Evolutionary conservation across 2,113 vertebrate genomes (phyloP), one percentile per base, ranked within the genome.

Genomic region (Diphyllodes magnificus): DNA sequence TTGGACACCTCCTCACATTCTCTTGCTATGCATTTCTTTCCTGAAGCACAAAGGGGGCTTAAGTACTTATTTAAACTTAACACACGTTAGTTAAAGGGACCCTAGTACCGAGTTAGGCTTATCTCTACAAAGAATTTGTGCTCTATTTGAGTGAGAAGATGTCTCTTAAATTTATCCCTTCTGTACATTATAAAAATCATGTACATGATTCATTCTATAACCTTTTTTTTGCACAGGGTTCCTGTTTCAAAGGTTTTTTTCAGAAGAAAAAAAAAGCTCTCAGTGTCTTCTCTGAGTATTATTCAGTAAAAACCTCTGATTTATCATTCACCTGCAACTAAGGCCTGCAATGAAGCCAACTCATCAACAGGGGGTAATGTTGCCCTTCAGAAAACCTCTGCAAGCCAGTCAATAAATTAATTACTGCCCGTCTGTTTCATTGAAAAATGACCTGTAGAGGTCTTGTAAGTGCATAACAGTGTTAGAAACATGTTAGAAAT

Each of bases 311-410:
- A 54, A 25, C 2, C 13, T 28, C 54, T 21, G 4, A 51, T 42
- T 70, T 28, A 37, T 30, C 24, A 47, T 11, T 19, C 21, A 9
- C 9, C 61, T 49, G 39, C 15, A 33, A 11, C 13, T 50, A 42
- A 24, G 28, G 23, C 37, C 82, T 91, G 95, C 66, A 94, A 39
- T 92, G 68, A 23, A 63, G 45, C 25, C 42, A 53, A 44, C 1
- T 50, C 23, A 69, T 61, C 93, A 88, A 37, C 30, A 93, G 93
- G 50, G 59, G 90, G 71, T 61, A 90, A 88, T 77, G 68, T 90
- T 77, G 39, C 39, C 66, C 31, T 82, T 72, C 4, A 16, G 15
- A 90, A 92, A 72, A 64, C 39, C 30, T 42, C 31, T 0, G 11
- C 50, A 69, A 73, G 9, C 5, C 27, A 22, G 13, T 11, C 49